Percentiles rank a stretch among this genome's conserved stretches.
These are phyloP conservation scores for Ancistrus triradiatus DNA, from an alignment of 2,113 vertebrate genomes.

Conservation along the genomic window DNA sequence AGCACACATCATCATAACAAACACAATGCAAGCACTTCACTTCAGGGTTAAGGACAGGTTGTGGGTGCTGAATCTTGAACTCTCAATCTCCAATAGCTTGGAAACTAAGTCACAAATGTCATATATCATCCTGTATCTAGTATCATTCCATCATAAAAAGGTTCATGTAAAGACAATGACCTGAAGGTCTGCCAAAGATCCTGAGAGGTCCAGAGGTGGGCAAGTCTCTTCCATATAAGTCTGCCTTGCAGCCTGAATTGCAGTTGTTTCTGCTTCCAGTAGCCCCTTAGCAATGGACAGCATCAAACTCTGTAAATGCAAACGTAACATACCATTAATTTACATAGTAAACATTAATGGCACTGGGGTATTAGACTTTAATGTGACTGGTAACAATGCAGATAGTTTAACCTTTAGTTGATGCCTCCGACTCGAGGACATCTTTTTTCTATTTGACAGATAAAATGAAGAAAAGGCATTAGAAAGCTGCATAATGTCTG, in stretches of 20 bases:
- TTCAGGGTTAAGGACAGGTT: no score
- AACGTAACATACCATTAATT: neutral
- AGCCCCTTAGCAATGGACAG: slow-evolving; percentile 77
- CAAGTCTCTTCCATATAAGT: slow-evolving; percentile 81
- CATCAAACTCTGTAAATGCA: slow-evolving; percentile 81
- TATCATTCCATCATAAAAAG: no score
- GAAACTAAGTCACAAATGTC: no score
- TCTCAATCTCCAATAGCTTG: no score
- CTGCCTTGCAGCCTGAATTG: slow-evolving; percentile 70
- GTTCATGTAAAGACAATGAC: slow-evolving; percentile 58
- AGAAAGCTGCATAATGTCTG: neutral
- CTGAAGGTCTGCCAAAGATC: slow-evolving; percentile 81
- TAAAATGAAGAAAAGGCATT: neutral
- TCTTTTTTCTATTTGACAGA: slow-evolving; percentile 65
- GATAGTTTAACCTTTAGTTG: slow-evolving; percentile 76
- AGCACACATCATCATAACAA: no score
- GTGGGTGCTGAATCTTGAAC: no score
- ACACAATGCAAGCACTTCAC: no score
- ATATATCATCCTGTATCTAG: no score
- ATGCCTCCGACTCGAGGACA: slow-evolving; percentile 76
- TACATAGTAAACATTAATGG: neutral
- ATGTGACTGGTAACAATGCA: neutral
- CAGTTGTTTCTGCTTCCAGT: slow-evolving; percentile 72
- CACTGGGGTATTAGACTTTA: neutral
- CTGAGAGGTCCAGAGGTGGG: slow-evolving; percentile 66